Conservation (phyloP, 2,888 invertebrate genomes). For the Melinaea menophilus region DNA sequence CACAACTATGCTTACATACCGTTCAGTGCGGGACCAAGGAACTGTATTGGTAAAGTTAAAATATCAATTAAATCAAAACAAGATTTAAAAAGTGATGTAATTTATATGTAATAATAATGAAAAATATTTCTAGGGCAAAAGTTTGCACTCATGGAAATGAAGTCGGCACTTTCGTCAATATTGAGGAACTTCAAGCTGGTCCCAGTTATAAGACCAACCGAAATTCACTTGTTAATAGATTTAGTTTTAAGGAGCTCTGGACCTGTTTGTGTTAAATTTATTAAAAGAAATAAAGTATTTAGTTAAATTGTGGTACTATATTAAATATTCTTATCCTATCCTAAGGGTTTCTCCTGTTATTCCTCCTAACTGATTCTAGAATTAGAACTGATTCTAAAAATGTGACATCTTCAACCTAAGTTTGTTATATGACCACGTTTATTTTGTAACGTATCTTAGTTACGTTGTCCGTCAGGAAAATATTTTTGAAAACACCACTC, state of each 20-base stretch:
- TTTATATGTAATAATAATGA: too few species aligned
- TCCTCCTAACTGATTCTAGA: too few species aligned
- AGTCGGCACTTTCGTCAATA: slow-evolving; percentile 68
- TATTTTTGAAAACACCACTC: too few species aligned
- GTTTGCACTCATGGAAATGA: slow-evolving; percentile 78
- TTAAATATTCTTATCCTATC: too few species aligned
- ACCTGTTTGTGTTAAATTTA: slow-evolving; percentile 55
- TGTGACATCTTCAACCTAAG: too few species aligned
- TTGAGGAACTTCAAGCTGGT: slow-evolving; percentile 64
- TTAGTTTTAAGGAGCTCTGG: slow-evolving; percentile 53
- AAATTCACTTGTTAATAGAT: slow-evolving; percentile 49
- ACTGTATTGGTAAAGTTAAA: slow-evolving; percentile 78
- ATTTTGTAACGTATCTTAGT: too few species aligned
- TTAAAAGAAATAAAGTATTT: slow-evolving; percentile 27
- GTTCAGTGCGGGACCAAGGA: slow-evolving; percentile 82
- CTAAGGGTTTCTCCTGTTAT: too few species aligned
- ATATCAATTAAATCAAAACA: neutral
- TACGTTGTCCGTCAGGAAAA: too few species aligned
- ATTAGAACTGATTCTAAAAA: too few species aligned
- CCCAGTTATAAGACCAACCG: slow-evolving; percentile 63
- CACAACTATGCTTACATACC: slow-evolving; percentile 82
- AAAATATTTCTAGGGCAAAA: slow-evolving; percentile 68
- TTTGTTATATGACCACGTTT: too few species aligned
- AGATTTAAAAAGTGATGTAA: neutral
- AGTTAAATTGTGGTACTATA: slow-evolving; percentile 34